These are phyloP conservation scores for Drosophila ogumai DNA, from an alignment of 1,140 invertebrate genomes.

Conservation along the genomic window DNA sequence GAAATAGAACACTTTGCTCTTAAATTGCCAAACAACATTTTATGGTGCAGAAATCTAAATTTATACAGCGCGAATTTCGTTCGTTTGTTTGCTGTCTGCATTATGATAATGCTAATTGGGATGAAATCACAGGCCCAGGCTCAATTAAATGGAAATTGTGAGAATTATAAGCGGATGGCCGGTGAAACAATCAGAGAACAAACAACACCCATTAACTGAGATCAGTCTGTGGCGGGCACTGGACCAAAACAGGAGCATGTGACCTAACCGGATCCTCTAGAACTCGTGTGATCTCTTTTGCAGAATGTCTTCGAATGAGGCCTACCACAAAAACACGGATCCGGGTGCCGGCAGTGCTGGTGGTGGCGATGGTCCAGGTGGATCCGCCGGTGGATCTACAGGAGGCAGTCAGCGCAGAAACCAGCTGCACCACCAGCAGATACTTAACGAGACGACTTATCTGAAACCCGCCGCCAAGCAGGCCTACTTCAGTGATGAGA, in stretches of 20 bases:
- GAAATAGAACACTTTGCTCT: background rate
- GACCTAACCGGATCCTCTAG: background rate
- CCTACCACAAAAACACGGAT: slow-evolving; percentile 70
- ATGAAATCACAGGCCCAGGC: slow-evolving; percentile 18
- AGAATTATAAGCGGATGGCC: slow-evolving; percentile 35
- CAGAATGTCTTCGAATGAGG: slow-evolving; percentile 81
- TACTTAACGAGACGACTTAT: slow-evolving; percentile 76
- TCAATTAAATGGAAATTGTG: slow-evolving; percentile 57
- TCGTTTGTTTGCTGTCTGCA: slow-evolving; percentile 24
- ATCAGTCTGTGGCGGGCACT: slow-evolving; percentile 2
- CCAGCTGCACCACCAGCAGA: slow-evolving; percentile 57
- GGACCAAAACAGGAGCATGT: slow-evolving; percentile 19
- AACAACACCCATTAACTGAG: slow-evolving; percentile 9
- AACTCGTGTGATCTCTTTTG: background rate
- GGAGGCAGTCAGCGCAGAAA: slow-evolving; percentile 42
- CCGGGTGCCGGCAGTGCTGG: slow-evolving; percentile 51
- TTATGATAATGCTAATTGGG: slow-evolving; percentile 48
- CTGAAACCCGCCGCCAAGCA: slow-evolving; percentile 74
- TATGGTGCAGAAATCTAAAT: slow-evolving; percentile 8
- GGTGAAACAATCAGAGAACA: slow-evolving; percentile 30
- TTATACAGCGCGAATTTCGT: background rate
- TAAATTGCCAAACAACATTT: slow-evolving; percentile 1
- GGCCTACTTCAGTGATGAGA: slow-evolving; percentile 88
- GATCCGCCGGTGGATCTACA: slow-evolving; percentile 26
- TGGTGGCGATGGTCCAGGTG: slow-evolving; percentile 52